phyloP scores from a whole-genome alignment of 2,113 vertebrate species.

The Benitochromis conjunctus region DNA sequence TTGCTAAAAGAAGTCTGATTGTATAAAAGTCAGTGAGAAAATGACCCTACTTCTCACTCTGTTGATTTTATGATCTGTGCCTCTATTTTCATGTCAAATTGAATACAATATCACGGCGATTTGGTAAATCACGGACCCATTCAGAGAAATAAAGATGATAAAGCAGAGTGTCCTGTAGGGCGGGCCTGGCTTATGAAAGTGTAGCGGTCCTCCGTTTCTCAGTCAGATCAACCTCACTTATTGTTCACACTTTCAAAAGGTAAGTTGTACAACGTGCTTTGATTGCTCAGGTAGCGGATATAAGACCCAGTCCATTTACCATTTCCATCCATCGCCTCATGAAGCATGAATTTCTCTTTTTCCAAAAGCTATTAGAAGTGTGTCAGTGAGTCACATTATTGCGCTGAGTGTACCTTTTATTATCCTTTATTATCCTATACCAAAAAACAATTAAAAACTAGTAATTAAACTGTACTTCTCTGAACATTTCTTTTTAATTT shows the following conservation, averaged over 20 bases:
- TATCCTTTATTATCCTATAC: neutral
- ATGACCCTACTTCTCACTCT: neutral
- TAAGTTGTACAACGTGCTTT: neutral
- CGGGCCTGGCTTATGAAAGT: neutral
- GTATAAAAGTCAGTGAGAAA: neutral
- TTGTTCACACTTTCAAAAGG: neutral
- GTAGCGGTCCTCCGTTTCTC: neutral
- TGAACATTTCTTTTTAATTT: neutral
- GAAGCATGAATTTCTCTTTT: neutral
- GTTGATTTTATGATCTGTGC: neutral
- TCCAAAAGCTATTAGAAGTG: neutral
- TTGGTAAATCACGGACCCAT: neutral
- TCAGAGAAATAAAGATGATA: neutral
- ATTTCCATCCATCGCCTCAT: neutral
- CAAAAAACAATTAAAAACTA: neutral
- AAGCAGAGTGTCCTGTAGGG: neutral
- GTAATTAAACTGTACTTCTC: neutral
- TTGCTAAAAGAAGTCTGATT: neutral
- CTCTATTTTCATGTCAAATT: neutral
- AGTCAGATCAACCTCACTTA: neutral
- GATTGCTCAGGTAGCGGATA: fast-evolving
- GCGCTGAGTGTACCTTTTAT: neutral
- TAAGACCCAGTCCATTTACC: neutral
- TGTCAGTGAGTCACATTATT: neutral
- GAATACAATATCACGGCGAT: neutral